Base-by-base conservation (phyloP, 2,113 vertebrate species). In the Podiceps cristatus region DNA sequence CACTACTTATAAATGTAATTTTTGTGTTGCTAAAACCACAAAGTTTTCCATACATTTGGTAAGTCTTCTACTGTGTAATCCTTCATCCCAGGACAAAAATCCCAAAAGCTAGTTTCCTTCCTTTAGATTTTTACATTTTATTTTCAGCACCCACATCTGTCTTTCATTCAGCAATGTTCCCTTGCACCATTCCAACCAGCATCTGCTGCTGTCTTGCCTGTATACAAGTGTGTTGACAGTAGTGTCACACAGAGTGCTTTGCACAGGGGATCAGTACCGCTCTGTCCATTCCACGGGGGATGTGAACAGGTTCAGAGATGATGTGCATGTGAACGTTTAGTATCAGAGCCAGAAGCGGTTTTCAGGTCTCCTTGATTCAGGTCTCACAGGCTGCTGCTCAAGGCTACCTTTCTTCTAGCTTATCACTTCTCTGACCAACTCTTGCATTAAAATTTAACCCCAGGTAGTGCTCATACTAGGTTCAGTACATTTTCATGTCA, bases 171-270 rank as follows among this genome's bases (percentile, higher is more conserved):
- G 10, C 31, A n/a, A 7, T 5, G 19, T 5, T 63, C 18, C 18
- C 20, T 63, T 35, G 24, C 35, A 76, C 37, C n/a, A 14, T 33
- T 88, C 52, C 42, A 40, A 22, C 52, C 47, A 27, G 5, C 40
- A 19, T 11, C 45, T 66, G 37, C 52, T n/a, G 1, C 13, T 59
- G 7, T 18, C 49, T 45, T 67, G 18, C 44, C 69, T 40, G 2
- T 25, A 1, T 4, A 18, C 5, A 1, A 18, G 13, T 13, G 8
- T 15, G 15, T 0, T 7, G 14, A 15, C 18, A 50, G 35, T 2
- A 28, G 40, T 7, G 44, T 24, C 49, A 18, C 8, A 17, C 2
- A 18, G 33, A 37, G 14, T 5, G 13, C 18, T 69, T 47, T 56
- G n/a, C 44, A 37, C 29, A 75, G 13, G 64, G 11, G 20, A 13